Base-by-base conservation (phyloP, 2,797 vertebrate species). In the Leuciscus waleckii region DNA sequence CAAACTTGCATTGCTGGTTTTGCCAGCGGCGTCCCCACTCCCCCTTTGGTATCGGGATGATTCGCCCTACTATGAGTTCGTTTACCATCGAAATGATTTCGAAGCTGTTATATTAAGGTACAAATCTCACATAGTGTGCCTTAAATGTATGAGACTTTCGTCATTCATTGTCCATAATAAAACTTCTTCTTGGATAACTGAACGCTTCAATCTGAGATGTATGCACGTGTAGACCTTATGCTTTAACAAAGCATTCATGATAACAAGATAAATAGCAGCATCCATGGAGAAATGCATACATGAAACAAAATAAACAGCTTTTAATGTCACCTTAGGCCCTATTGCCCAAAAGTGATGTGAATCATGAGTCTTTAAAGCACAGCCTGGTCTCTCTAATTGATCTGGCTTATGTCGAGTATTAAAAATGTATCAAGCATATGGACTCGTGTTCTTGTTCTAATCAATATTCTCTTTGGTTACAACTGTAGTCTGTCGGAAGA, bases 401-500 rank as follows among this genome's bases (percentile, higher is more conserved):
- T 68, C 65, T 68, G 63, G 29, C 63, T 17, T 17, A 32, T 65
- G 63, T 29, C 0, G 14, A 16, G 14, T 3, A 17, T 17, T 7
- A 2, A 67, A 35, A 67, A 35, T 4, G 1, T 9, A 21, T 35
- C 17, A 10, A 19, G 37, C 29, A 67, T 9, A 19, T 19, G 26
- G 32, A 9, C 2, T 32, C 3, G 32, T 51, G 71, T 74, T 74
- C 39, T 39, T 39, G 39, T 13, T 43, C 43, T 13, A 39, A 73
- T 10, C 70, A 2, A 49, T 43, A 74, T 19, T 26, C 26, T 41
- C 9, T 16, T 58, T 39, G 51, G 19, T 29, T 63, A n/a, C 63
- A 65, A 29, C 63, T 91, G 68, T 70, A 96, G 96, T 86, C 92
- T 96, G 74, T 93, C 96, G 88, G 93, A 95, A 2, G 43, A 46